Conservation (phyloP, 2,797 vertebrate genomes). For the Microctenopoma lineatum region DNA sequence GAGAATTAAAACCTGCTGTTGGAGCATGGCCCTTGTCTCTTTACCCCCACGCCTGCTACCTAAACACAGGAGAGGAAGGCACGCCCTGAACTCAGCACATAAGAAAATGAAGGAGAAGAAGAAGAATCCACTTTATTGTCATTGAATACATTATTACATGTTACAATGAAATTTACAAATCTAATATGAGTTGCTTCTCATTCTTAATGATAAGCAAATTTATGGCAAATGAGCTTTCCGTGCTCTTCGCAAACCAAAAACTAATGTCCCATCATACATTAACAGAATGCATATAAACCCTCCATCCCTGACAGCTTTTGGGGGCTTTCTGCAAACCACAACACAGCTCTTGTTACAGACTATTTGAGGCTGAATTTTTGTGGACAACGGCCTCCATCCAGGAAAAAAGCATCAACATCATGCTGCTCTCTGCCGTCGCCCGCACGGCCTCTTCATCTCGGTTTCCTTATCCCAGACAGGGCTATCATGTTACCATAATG, state of each 20-base stretch:
- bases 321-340: slow-evolving; percentile 54
- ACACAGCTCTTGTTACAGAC: slow-evolving; percentile 60
- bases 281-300: slow-evolving; percentile 32
- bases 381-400: slow-evolving; percentile 56
- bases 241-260: slow-evolving; percentile 6
- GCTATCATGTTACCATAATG: slow-evolving; percentile 75
- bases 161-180: too few species aligned
- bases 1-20: slow-evolving; percentile 81
- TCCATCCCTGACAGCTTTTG: slow-evolving; percentile 29
- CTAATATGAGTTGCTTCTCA: too few species aligned
- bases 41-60: slow-evolving; percentile 61
- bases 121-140: too few species aligned
- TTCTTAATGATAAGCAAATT: too few species aligned
- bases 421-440: slow-evolving; percentile 51
- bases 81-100: slow-evolving; percentile 46
- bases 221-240: slow-evolving; percentile 8
- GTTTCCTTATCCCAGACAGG: slow-evolving; percentile 65
- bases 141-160: too few species aligned
- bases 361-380: slow-evolving; percentile 59
- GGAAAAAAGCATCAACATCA: slow-evolving; percentile 67
- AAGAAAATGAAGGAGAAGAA: too few species aligned
- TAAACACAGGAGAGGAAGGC: slow-evolving; percentile 64
- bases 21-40: slow-evolving; percentile 40
- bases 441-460: slow-evolving; percentile 59
- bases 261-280: slow-evolving; percentile 42